Conservation (phyloP, 1,140 invertebrate species). For the Chionoecetes opilio region DNA sequence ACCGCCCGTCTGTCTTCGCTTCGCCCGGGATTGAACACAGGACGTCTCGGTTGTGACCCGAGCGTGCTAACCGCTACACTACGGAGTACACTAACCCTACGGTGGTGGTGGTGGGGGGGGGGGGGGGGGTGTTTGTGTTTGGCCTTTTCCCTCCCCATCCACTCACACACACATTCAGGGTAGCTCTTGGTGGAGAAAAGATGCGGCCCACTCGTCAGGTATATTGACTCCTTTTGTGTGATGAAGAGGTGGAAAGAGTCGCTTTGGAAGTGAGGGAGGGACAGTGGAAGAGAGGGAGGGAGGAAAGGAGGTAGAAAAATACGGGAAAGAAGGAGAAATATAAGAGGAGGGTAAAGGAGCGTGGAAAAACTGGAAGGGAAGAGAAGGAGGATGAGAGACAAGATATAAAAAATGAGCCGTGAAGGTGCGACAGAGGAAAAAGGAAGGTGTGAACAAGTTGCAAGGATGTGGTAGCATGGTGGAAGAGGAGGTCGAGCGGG, state of each 20-base stretch:
- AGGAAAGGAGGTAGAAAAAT: neutral
- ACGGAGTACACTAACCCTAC: no score
- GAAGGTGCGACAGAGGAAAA: neutral
- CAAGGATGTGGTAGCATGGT: neutral
- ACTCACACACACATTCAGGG: neutral
- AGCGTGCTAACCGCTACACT: no score
- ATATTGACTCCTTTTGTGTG: slow-evolving; percentile 28
- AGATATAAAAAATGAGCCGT: neutral
- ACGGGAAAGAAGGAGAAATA: neutral
- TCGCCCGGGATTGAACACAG: no score
- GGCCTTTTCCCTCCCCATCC: no score
- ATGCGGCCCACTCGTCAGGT: neutral
- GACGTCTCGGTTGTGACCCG: no score
- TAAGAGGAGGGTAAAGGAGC: neutral
- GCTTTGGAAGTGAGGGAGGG: neutral
- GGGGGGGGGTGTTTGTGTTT: no score
- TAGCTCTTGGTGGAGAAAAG: neutral
- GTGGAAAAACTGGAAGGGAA: neutral
- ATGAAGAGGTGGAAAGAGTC: slow-evolving; percentile 4
- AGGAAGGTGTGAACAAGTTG: neutral
- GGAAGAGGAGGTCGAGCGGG: neutral
- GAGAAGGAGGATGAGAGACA: neutral
- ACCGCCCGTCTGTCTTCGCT: neutral
- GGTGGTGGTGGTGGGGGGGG: no score
- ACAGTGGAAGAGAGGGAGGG: neutral